Evolutionary conservation across 2,888 invertebrate species (phyloP).

Genomic region (Rhopalosiphum nymphaeae): DNA sequence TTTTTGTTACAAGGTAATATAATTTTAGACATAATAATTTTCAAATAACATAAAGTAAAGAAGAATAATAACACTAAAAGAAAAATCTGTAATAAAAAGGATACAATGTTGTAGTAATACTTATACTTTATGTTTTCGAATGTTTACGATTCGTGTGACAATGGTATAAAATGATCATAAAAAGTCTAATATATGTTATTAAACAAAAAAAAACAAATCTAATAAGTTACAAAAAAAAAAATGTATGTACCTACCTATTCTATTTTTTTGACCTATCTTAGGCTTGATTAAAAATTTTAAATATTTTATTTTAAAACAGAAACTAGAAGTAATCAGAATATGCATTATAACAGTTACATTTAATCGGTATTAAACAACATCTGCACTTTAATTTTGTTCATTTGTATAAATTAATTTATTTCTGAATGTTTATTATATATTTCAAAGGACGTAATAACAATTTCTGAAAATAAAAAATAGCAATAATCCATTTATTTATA

Average conservation of each 20-base stretch:
- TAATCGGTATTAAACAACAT: background rate
- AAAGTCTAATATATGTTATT: slow-evolving; percentile 1
- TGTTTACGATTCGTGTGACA: slow-evolving; percentile 17
- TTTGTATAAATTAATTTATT: background rate
- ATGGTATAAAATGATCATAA: background rate
- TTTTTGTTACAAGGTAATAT: background rate
- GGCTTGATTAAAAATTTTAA: background rate
- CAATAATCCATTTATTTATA: background rate
- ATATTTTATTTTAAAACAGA: background rate
- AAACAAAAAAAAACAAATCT: background rate
- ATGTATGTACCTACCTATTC: background rate
- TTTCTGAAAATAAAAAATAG: background rate
- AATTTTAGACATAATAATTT: slow-evolving; percentile 9
- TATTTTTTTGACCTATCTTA: background rate
- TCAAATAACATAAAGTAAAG: slow-evolving; percentile 11
- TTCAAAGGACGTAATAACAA: background rate
- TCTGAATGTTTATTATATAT: background rate
- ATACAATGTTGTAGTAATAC: background rate
- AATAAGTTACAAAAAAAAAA: background rate
- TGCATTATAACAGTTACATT: background rate
- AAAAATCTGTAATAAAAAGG: slow-evolving; percentile 26
- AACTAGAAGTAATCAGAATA: background rate
- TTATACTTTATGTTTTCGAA: slow-evolving; percentile 4
- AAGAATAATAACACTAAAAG: background rate
- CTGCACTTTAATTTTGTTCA: background rate